These are phyloP conservation scores for Nemapogon koenigi DNA, from an alignment of 2,888 invertebrate genomes.

Conservation along the genomic window DNA sequence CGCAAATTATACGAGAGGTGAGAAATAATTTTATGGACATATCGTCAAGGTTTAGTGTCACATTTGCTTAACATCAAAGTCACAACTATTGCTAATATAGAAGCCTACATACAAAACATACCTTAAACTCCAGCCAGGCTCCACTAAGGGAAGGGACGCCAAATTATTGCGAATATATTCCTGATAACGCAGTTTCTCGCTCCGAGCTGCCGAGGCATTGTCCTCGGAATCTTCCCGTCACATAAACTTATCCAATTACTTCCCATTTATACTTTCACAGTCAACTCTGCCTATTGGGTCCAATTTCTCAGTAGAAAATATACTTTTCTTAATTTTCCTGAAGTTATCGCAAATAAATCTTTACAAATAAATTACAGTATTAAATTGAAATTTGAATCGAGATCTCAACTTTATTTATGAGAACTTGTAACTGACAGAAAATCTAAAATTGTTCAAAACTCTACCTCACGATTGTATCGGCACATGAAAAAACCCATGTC, in stretches of 20 bases:
- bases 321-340: background rate
- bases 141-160: constrained; percentile 26
- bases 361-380: background rate
- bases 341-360: background rate
- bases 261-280: constrained; percentile 26
- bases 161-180: constrained; percentile 43
- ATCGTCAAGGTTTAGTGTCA: too few relatives aligned
- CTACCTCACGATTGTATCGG: too few relatives aligned
- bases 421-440: background rate
- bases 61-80: too few relatives aligned
- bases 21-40: too few relatives aligned
- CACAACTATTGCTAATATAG: too few relatives aligned
- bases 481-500: too few relatives aligned
- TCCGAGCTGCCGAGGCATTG: constrained; percentile 24
- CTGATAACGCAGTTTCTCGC: constrained; percentile 29
- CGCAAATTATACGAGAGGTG: too few relatives aligned
- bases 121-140: constrained; percentile 25
- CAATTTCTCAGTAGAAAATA: constrained; percentile 2
- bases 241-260: constrained; percentile 40
- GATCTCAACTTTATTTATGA: background rate
- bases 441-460: background rate
- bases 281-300: constrained; percentile 7
- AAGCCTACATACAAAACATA: too few relatives aligned
- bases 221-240: constrained; percentile 22
- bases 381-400: background rate